Percentiles rank a stretch among this genome's conserved stretches.
phyloP scores from a whole-genome alignment of 2,797 vertebrate genomes.

The Hyperoplus lanceolatus region DNA sequence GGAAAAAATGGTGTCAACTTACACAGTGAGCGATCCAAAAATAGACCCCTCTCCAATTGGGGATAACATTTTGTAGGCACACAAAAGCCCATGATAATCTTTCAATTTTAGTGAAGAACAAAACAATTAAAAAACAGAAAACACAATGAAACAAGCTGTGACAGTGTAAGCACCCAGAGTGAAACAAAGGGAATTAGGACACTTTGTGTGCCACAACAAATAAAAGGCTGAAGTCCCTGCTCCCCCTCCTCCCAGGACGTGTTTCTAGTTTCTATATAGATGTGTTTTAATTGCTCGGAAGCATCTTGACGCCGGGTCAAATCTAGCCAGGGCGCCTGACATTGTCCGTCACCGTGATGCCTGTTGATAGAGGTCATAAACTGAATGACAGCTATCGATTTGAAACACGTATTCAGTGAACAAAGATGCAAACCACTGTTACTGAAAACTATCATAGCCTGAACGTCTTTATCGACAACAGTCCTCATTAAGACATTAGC shows the following conservation, averaged over 20 bases:
- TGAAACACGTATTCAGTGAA: neutral
- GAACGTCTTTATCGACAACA: neutral
- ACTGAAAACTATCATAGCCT: neutral
- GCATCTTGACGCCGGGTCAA: slow-evolving; percentile 30
- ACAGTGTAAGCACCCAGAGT: slow-evolving; percentile 61
- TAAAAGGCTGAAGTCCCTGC: slow-evolving; percentile 26
- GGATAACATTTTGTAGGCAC: slow-evolving; percentile 81
- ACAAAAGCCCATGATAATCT: slow-evolving; percentile 83
- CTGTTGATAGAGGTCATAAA: slow-evolving; percentile 40
- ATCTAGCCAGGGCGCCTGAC: slow-evolving; percentile 57
- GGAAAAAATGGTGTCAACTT: slow-evolving; percentile 85
- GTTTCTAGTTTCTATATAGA: slow-evolving; percentile 34
- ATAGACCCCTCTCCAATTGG: slow-evolving; percentile 81
- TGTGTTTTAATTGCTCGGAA: slow-evolving; percentile 55
- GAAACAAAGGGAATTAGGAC: slow-evolving; percentile 73
- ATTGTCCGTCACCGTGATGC: slow-evolving; percentile 52
- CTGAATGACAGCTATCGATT: slow-evolving; percentile 27
- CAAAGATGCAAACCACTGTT: neutral
- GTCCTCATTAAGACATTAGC: neutral
- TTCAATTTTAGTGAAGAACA: slow-evolving; percentile 80
- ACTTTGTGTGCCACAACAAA: slow-evolving; percentile 60
- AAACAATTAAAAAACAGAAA: slow-evolving; percentile 80
- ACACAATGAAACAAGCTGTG: slow-evolving; percentile 69
- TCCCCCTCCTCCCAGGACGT: neutral
- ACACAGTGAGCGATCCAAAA: slow-evolving; percentile 82